Conservation (phyloP, 1,140 invertebrate species). For the Rhopalosiphum padi region DNA sequence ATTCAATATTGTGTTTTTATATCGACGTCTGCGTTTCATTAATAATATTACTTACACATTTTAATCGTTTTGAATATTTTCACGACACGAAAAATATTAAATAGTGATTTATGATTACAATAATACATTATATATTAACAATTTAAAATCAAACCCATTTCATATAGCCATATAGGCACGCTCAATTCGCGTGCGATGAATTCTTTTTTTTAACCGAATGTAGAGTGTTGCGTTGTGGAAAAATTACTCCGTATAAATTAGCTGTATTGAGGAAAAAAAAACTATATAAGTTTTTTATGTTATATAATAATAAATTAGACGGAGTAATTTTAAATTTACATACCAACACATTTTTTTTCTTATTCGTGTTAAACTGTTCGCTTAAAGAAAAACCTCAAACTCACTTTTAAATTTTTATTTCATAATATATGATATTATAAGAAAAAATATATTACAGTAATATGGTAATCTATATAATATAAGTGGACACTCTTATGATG, state of each 20-base stretch:
- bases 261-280: neutral
- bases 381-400: neutral
- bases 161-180: no score
- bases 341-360: neutral
- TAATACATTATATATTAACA: no score
- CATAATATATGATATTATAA: neutral
- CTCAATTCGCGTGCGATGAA: neutral
- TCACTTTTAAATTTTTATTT: neutral
- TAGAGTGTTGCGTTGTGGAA: neutral
- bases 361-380: neutral
- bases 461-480: neutral
- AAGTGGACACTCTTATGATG: neutral
- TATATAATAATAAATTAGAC: neutral
- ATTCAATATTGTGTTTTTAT: neutral
- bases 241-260: neutral
- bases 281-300: neutral
- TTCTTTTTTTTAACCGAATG: neutral
- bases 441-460: neutral
- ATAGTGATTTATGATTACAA: neutral
- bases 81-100: neutral
- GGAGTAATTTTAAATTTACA: conserved; percentile 24
- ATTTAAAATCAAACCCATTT: neutral
- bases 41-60: no score
- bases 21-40: neutral
- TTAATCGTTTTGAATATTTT: neutral